Evolutionary conservation across 1,140 invertebrate genomes (phyloP).

Genomic region (Protaetia brevitarsis): DNA sequence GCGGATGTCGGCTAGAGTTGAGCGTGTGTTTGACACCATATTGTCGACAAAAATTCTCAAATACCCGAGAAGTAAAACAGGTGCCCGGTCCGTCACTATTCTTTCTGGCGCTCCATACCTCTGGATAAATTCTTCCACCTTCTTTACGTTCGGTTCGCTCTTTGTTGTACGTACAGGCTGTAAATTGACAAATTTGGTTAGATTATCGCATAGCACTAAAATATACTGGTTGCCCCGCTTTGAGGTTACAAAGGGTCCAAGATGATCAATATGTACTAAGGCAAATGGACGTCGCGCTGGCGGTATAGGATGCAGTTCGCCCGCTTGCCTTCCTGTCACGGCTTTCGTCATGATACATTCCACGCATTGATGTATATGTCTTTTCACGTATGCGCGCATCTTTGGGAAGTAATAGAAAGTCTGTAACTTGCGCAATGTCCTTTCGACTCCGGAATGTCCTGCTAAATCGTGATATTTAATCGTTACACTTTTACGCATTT

Average conservation of each 20-base stretch:
- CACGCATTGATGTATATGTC: slow-evolving; percentile 30
- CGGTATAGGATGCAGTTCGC: slow-evolving; percentile 29
- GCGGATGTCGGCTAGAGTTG: too few relatives aligned
- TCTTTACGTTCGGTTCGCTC: neutral
- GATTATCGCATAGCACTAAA: slow-evolving; percentile 37
- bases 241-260: slow-evolving; percentile 39
- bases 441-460: slow-evolving; percentile 24
- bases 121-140: neutral
- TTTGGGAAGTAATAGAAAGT: slow-evolving; percentile 28
- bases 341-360: slow-evolving; percentile 31
- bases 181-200: slow-evolving; percentile 36
- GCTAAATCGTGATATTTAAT: slow-evolving; percentile 25
- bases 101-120: slow-evolving; percentile 10
- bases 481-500: slow-evolving; percentile 25
- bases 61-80: too few relatives aligned
- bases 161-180: slow-evolving; percentile 30
- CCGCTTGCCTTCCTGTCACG: slow-evolving; percentile 28
- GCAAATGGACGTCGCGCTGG: slow-evolving; percentile 28
- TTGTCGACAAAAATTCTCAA: too few relatives aligned
- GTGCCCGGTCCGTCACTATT: slow-evolving; percentile 16
- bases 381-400: slow-evolving; percentile 29
- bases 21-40: too few relatives aligned
- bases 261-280: slow-evolving; percentile 33
- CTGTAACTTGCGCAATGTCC: slow-evolving; percentile 22
- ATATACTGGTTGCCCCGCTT: slow-evolving; percentile 34